These are phyloP conservation scores for Darevskia mixta DNA, from an alignment of 2,797 vertebrate genomes.

Conservation along the genomic window DNA sequence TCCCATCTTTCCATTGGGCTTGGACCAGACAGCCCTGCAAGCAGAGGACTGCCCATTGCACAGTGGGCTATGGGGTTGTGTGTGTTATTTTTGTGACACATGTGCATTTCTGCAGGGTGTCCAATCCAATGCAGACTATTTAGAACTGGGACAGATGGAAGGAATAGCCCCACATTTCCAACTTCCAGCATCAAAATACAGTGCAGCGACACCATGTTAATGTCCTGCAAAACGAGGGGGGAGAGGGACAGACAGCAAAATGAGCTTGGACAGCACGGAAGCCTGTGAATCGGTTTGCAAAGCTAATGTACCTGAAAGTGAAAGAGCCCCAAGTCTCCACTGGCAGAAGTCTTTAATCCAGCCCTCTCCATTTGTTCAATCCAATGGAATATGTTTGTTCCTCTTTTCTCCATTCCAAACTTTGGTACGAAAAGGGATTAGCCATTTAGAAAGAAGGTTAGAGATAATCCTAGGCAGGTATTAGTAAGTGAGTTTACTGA, in stretches of 20 bases:
- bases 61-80: too few species aligned
- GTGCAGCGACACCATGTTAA: background rate
- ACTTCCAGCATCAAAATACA: background rate
- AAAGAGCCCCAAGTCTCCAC: background rate
- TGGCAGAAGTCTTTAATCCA: background rate
- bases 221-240: background rate
- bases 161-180: background rate
- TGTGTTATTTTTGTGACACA: background rate
- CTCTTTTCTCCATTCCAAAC: background rate
- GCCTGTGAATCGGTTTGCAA: too few species aligned
- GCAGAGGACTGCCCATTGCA: too few species aligned
- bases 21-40: too few species aligned
- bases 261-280: background rate
- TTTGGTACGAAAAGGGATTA: background rate
- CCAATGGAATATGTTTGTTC: background rate
- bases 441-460: background rate
- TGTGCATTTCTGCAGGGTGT: background rate
- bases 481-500: background rate
- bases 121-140: background rate
- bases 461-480: background rate
- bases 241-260: too few species aligned
- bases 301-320: too few species aligned
- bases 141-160: too few species aligned
- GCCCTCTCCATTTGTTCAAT: background rate
- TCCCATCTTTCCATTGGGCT: too few species aligned